Evolutionary conservation across 2,797 vertebrate species (phyloP).

Genomic region (Pipistrellus pipistrellus): DNA sequence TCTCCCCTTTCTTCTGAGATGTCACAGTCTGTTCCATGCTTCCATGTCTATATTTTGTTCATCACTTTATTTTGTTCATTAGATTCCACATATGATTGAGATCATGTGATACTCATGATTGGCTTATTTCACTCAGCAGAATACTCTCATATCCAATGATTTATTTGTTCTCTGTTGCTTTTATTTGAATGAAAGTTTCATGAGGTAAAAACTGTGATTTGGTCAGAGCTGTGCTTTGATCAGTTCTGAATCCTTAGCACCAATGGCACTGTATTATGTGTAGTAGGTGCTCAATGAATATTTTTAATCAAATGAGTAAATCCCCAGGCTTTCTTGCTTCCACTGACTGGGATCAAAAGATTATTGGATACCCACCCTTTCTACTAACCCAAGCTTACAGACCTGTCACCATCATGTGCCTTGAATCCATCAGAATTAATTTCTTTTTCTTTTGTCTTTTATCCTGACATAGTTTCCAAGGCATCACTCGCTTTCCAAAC

Average conservation of each 20-base stretch:
- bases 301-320: constrained; percentile 22
- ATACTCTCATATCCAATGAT: background rate
- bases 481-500: background rate
- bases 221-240: background rate
- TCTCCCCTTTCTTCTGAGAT: no score
- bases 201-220: background rate
- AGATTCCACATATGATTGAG: no score
- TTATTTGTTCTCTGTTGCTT: background rate
- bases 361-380: background rate
- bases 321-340: background rate
- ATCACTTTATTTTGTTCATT: no score
- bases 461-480: background rate
- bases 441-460: background rate
- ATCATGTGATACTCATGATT: no score
- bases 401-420: background rate
- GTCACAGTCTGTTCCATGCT: no score
- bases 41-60: no score
- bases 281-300: constrained; percentile 3
- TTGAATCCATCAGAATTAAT: background rate
- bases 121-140: no score
- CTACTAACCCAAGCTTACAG: background rate
- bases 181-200: background rate
- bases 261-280: background rate
- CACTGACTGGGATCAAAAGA: background rate
- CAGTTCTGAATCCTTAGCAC: background rate